phyloP scores from a whole-genome alignment of 2,113 vertebrate species.

The Labrus mixtus region DNA sequence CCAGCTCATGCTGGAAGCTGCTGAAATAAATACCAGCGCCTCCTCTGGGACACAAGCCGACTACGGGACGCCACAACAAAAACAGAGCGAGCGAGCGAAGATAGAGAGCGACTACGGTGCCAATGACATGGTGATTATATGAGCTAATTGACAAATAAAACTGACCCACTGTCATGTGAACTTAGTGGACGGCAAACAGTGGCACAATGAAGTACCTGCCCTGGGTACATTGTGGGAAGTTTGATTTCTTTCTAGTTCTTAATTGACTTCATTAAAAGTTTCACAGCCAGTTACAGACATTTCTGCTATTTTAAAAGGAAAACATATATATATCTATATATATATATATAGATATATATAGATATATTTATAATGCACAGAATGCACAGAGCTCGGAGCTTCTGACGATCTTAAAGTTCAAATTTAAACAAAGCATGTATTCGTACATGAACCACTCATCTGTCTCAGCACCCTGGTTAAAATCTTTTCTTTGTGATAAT shows the following conservation, averaged over 20 bases:
- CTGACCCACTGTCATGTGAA: slow-evolving; percentile 44
- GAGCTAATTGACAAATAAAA: slow-evolving; percentile 69
- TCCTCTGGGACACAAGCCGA: slow-evolving; percentile 68
- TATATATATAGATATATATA: too few species aligned
- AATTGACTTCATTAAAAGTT: too few species aligned
- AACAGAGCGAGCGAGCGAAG: slow-evolving; percentile 44
- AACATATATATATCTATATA: too few species aligned
- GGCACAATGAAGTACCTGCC: not conserved
- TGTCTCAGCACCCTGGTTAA: too few species aligned
- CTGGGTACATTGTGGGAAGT: not conserved
- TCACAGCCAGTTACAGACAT: too few species aligned
- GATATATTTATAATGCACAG: too few species aligned
- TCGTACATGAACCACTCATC: too few species aligned
- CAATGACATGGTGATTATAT: slow-evolving; percentile 60
- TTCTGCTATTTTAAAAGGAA: too few species aligned
- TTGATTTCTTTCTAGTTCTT: not conserved
- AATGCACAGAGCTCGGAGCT: too few species aligned
- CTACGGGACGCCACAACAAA: slow-evolving; percentile 58
- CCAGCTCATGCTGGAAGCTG: slow-evolving; percentile 64
- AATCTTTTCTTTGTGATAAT: too few species aligned
- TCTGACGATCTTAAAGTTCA: too few species aligned
- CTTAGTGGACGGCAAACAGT: slow-evolving; percentile 25
- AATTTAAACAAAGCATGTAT: too few species aligned
- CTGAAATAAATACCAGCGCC: slow-evolving; percentile 76
- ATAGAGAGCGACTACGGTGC: slow-evolving; percentile 32